A percentile compares a stretch with the other conserved stretches of the same genome.
Conservation (phyloP, 1,140 invertebrate species). For the Oscheius sp. region DNA sequence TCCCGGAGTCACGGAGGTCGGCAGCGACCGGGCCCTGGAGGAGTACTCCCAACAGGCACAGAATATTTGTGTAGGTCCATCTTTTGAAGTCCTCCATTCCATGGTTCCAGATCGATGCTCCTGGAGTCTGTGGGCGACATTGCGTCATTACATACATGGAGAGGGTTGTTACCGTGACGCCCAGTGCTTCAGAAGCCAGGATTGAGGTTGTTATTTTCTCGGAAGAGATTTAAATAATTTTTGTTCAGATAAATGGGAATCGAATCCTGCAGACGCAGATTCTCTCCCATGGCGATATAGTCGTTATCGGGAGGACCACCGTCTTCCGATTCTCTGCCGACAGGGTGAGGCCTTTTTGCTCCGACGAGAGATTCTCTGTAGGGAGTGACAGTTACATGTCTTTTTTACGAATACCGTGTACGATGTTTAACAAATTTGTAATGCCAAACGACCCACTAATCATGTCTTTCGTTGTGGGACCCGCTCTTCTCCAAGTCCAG, state of each 20-base stretch:
- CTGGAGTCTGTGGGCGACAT: constrained; percentile 34
- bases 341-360: not conserved
- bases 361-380: no score
- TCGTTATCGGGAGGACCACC: constrained; percentile 18
- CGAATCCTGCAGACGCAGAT: constrained; percentile 29
- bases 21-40: constrained; percentile 19
- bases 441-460: no score
- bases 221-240: not conserved
- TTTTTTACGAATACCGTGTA: no score
- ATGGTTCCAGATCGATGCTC: constrained; percentile 20
- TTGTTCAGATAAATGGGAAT: constrained; percentile 22
- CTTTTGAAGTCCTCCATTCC: not conserved
- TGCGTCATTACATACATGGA: constrained; percentile 46
- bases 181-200: constrained; percentile 31
- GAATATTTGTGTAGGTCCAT: constrained; percentile 23
- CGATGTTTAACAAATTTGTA: no score
- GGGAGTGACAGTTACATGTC: no score
- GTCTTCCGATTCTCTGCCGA: constrained; percentile 1
- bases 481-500: no score
- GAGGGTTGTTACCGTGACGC: constrained; percentile 46
- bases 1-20: constrained; percentile 29
- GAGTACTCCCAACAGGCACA: constrained; percentile 20
- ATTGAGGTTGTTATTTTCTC: constrained; percentile 37
- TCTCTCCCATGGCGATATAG: constrained; percentile 15
- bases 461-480: no score